A percentile compares a stretch with the other conserved stretches of the same genome.
Evolutionary conservation across 1,140 invertebrate genomes (phyloP).

Genomic region (Micrasema longulum): DNA sequence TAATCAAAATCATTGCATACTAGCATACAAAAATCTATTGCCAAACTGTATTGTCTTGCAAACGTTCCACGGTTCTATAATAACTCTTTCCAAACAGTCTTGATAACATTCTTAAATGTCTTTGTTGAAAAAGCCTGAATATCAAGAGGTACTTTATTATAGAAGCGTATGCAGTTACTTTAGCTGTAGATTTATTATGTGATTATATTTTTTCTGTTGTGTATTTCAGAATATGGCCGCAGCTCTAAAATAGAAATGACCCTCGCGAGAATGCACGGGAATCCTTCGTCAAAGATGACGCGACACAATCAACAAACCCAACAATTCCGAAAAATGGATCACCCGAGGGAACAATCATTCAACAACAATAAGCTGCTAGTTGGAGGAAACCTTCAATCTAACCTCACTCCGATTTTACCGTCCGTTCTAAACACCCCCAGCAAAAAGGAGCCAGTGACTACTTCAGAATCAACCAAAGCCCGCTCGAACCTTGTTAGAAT

Average conservation of each 20-base stretch:
- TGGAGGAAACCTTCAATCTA: background rate
- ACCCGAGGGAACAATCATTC: slow-evolving; percentile 21
- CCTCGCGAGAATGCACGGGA: slow-evolving; percentile 45
- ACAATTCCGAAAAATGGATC: slow-evolving; percentile 38
- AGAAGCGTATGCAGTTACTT: too few relatives aligned
- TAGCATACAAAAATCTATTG: too few relatives aligned
- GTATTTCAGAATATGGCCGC: slow-evolving; percentile 46
- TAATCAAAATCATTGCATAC: too few relatives aligned
- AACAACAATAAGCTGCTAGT: slow-evolving; percentile 48
- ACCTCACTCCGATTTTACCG: slow-evolving; percentile 1
- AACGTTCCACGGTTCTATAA: too few relatives aligned
- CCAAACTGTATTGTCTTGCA: too few relatives aligned
- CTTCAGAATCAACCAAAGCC: background rate
- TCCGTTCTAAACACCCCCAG: background rate
- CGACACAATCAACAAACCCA: slow-evolving; percentile 40
- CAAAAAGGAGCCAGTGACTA: slow-evolving; percentile 14
- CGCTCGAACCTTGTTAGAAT: slow-evolving; percentile 29
- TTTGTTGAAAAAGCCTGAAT: too few relatives aligned
- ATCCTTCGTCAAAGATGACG: slow-evolving; percentile 25
- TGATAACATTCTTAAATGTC: too few relatives aligned
- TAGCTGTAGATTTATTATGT: too few relatives aligned
- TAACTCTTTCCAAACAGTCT: too few relatives aligned
- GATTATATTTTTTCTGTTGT: too few relatives aligned
- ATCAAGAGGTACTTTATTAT: too few relatives aligned
- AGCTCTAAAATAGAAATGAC: slow-evolving; percentile 42